Base-by-base conservation (phyloP, 1,140 invertebrate genomes). In the Lasioglossum albipes region DNA sequence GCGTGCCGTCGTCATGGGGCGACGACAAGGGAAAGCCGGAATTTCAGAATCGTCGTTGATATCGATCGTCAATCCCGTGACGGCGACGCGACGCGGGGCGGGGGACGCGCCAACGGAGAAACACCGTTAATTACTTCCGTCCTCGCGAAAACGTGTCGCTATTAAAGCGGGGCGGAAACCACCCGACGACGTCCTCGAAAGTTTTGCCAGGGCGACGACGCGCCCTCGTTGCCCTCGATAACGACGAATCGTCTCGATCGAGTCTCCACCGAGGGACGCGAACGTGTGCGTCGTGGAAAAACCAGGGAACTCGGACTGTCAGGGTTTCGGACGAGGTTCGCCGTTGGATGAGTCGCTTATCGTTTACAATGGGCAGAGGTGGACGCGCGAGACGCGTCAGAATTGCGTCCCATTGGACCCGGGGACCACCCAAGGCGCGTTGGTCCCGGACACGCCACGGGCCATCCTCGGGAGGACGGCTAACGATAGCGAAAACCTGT, bases 381-480 rank as follows among this genome's bases (percentile, higher is more conserved):
- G 75, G 80, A 78, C 84, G 87, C 84, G 87, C 81, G 88, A 87
- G 86, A 84, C 77, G 75, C 75, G 80, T 86, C 75, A 85, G 83
- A 86, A 84, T 90, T 77, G 85, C 85, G 84, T 86, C 85, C 82
- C 68, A 82, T 87, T 74, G 84, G 80, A 75, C 31, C 31, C 31
- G 74, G 74, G 70, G 89, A 90, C 90, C 91, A 91, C 90, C 90
- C 91, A 90, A 90, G 81, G 89, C 36, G 90, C 36, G 52, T 62
- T n/a, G 72, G 70, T 64, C 45, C 69, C 5, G 64, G 22, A 64
- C 36, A 36, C 45, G 45, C 45, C 45, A 49, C 36, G 57, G 22
- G 31, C n/a, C 68, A 57, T 66, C 67, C 66, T 80, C 79, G 42
- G 42, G 45, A 49, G 66, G 59, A 79, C 82, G 75, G 75, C 71